A percentile compares a stretch with the other conserved stretches of the same genome.
phyloP scores from a whole-genome alignment of 2,888 invertebrate genomes.

The Hypselothyrea guttata region DNA sequence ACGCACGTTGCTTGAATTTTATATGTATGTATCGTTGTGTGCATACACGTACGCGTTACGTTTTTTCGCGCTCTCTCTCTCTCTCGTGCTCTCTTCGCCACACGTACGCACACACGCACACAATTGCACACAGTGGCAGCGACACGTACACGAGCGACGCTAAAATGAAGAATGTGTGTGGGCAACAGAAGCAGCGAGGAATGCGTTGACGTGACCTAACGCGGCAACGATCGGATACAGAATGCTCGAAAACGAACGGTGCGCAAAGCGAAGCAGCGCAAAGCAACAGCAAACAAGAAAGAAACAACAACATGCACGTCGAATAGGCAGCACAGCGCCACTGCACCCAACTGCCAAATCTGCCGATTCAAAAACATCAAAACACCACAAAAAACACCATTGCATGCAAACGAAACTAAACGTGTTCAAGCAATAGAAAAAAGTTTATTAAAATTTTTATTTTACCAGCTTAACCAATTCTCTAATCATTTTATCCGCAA shows the following conservation, averaged over 20 bases:
- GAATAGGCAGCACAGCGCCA: slow-evolving; percentile 28
- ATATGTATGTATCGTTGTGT: slow-evolving; percentile 29
- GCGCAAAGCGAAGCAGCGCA: slow-evolving; percentile 53
- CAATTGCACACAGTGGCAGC: slow-evolving; percentile 5
- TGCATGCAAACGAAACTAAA: too few species aligned
- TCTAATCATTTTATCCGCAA: too few species aligned
- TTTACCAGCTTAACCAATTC: too few species aligned
- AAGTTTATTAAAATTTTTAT: too few species aligned
- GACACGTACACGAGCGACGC: slow-evolving; percentile 49
- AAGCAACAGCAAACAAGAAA: slow-evolving; percentile 46
- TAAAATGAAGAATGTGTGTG: slow-evolving; percentile 44
- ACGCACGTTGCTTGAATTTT: slow-evolving; percentile 9
- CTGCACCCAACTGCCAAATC: too few species aligned
- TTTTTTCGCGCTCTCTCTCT: slow-evolving; percentile 50
- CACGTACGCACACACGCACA: slow-evolving; percentile 13
- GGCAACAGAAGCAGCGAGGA: slow-evolving; percentile 37
- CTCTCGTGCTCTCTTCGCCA: too few species aligned
- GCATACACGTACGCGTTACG: slow-evolving; percentile 55
- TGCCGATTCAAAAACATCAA: too few species aligned
- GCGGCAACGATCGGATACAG: slow-evolving; percentile 66
- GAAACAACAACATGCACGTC: slow-evolving; percentile 41
- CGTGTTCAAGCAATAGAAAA: too few species aligned
- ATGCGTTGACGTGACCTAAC: slow-evolving; percentile 57
- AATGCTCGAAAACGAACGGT: slow-evolving; percentile 58
- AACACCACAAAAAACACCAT: too few species aligned